phyloP scores from a whole-genome alignment of 2,113 vertebrate species.

The Pitta sordida region DNA sequence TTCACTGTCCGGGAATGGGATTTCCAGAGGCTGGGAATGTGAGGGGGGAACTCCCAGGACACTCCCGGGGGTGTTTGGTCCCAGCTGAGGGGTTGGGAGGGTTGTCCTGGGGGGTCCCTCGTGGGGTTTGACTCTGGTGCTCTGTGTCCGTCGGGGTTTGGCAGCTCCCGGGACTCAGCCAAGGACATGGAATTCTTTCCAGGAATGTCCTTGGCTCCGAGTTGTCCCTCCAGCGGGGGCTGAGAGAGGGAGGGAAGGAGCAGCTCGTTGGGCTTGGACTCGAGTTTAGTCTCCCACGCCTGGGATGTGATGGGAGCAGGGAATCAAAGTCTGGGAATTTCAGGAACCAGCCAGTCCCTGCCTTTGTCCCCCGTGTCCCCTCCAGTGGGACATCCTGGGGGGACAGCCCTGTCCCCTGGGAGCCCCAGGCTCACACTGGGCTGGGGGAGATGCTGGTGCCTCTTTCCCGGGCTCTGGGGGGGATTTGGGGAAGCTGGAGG shows the following conservation, averaged over 20 bases:
- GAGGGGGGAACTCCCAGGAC: not conserved
- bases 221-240: not conserved
- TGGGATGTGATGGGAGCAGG: accelerated
- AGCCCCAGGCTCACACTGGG: not conserved
- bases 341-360: not conserved
- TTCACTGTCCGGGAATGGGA: not conserved
- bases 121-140: too few species aligned
- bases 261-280: not conserved
- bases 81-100: not conserved
- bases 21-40: not conserved
- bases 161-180: not conserved
- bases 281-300: not conserved
- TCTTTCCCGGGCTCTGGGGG: not conserved
- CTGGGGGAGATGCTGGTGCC: not conserved
- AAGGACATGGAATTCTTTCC: not conserved
- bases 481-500: not conserved
- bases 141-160: not conserved
- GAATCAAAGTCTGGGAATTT: not conserved
- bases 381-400: not conserved
- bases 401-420: not conserved
- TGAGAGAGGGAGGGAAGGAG: not conserved
- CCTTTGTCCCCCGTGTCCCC: not conserved
- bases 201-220: slow-evolving; percentile 5
- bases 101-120: not conserved
- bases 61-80: not conserved